A percentile compares a stretch with the other conserved stretches of the same genome.
Evolutionary conservation across 2,113 vertebrate species (phyloP).

Genomic region (Maccullochella peelii): DNA sequence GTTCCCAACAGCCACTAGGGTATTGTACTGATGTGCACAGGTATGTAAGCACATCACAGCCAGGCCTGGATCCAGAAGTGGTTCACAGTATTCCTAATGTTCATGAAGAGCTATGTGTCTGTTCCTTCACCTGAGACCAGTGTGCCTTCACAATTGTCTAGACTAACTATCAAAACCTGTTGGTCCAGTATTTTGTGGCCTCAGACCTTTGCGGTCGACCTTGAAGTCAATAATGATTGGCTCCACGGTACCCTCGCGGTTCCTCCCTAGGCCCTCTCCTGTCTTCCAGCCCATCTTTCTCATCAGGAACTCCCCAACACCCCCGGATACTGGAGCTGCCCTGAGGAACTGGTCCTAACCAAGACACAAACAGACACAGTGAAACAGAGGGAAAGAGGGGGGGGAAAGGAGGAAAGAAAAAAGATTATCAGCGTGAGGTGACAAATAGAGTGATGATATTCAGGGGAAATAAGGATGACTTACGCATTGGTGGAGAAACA

Average conservation of each 20-base stretch:
- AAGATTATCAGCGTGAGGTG: neutral
- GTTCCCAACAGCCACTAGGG: neutral
- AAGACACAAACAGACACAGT: conserved; percentile 13
- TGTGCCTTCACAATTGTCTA: neutral
- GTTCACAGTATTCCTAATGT: neutral
- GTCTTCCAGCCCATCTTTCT: conserved; percentile 99
- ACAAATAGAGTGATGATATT: neutral
- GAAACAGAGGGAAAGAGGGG: neutral
- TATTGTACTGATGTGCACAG: neutral
- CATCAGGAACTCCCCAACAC: conserved; percentile 97
- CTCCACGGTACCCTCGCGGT: conserved; percentile 95
- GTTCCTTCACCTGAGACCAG: neutral
- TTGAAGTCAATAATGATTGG: conserved; percentile 98
- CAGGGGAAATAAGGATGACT: neutral
- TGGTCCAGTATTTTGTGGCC: neutral
- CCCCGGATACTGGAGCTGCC: conserved; percentile 95
- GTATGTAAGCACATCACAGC: neutral
- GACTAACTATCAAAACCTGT: neutral
- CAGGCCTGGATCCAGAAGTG: neutral
- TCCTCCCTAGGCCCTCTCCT: conserved; percentile 95
- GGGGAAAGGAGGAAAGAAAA: too few relatives aligned
- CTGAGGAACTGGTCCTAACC: conserved; percentile 97
- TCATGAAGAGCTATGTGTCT: neutral
- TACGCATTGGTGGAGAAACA: neutral
- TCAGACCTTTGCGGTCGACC: conserved; percentile 94